Conservation (phyloP, 1,140 invertebrate species). For the Macrostomum lignano region DNA sequence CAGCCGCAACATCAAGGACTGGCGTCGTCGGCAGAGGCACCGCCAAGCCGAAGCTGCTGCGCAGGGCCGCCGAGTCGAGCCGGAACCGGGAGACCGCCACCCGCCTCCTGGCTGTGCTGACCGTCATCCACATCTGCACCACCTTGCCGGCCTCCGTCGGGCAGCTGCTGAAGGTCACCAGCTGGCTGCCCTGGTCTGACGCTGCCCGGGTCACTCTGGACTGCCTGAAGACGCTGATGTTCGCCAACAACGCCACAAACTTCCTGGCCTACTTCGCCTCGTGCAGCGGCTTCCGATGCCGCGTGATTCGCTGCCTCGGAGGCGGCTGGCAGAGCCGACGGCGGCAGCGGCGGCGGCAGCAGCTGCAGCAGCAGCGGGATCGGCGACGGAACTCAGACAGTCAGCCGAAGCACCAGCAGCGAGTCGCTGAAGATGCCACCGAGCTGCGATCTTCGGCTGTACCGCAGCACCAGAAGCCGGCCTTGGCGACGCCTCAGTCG, state of each 20-base stretch:
- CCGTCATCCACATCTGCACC: neutral
- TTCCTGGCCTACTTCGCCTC: constrained; percentile 1
- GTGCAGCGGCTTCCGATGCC: neutral
- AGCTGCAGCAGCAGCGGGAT: no score
- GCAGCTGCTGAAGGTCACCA: neutral
- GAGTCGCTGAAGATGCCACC: no score
- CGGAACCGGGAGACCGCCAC: neutral
- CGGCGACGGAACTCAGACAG: no score
- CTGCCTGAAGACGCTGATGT: neutral
- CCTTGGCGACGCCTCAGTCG: no score
- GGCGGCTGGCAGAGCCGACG: no score
- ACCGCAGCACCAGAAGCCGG: no score
- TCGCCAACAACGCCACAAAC: constrained; percentile 2
- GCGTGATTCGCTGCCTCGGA: no score
- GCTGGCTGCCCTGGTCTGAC: neutral
- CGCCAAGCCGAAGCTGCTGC: neutral
- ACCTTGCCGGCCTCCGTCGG: neutral
- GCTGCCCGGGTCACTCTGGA: neutral
- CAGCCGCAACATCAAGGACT: constrained; percentile 1
- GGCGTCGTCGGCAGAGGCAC: neutral
- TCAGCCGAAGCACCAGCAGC: no score
- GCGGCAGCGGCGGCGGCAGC: no score
- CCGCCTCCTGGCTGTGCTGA: neutral
- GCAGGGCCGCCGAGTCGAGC: neutral
- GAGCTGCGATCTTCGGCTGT: no score